Conservation (phyloP, 2,113 vertebrate genomes). For the Clupea harengus region DNA sequence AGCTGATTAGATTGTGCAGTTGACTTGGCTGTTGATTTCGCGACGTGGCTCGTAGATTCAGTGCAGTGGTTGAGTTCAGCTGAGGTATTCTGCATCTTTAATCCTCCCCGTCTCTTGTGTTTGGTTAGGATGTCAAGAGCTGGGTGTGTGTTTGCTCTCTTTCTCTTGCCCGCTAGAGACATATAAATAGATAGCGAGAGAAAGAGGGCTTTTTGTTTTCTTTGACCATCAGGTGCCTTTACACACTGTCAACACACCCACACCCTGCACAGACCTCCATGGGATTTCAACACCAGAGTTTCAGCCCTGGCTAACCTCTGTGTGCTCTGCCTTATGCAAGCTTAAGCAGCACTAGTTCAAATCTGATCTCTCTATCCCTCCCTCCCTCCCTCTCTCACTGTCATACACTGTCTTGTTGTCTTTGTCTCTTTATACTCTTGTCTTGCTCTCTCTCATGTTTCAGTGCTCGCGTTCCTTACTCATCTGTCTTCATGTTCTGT, state of each 20-base stretch:
- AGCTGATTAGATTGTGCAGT: background rate
- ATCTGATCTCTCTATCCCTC: background rate
- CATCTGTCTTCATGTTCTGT: too few relatives aligned
- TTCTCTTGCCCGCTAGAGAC: constrained; percentile 19
- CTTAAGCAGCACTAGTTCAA: background rate
- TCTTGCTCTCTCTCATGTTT: background rate
- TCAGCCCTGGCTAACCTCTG: background rate
- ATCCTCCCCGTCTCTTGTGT: background rate
- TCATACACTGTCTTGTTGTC: background rate
- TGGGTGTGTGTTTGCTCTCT: background rate
- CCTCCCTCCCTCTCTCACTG: background rate
- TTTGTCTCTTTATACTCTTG: background rate
- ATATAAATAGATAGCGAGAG: background rate
- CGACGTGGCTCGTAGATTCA: background rate
- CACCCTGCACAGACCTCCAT: background rate
- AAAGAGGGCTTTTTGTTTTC: constrained; percentile 7
- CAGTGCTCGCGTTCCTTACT: background rate
- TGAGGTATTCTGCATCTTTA: background rate
- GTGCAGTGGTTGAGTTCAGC: background rate
- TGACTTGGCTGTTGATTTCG: background rate
- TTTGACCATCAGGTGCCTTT: constrained; percentile 33
- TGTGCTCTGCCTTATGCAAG: background rate
- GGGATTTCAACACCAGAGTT: background rate
- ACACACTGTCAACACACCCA: constrained; percentile 22
- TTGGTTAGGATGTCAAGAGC: background rate